Evolutionary conservation across 2,888 invertebrate species (phyloP), one percentile per base, ranked within the genome.

Genomic region (Crossocerus cetratus): DNA sequence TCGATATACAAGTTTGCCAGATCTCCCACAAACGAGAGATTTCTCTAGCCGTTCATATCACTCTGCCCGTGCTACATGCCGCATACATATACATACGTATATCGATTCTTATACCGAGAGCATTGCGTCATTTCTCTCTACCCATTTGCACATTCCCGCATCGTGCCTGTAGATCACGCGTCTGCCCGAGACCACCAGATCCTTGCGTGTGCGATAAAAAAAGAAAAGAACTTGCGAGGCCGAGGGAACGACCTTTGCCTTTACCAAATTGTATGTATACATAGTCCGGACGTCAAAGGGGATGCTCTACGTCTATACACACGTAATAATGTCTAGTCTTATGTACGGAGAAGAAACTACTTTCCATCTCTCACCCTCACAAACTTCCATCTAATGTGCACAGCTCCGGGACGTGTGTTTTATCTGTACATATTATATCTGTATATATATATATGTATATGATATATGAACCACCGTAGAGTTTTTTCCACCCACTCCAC

Each of bases 351-450:
- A 32, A 32, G 54, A 57, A 61, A 61, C 54, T 62, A 57, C 49
- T 61, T 76, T 49, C 21, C 76, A 59, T 72, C 62, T 77, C 14
- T 77, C 74, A 74, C 69, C 56, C 65, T 78, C 74, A 79, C 73
- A 77, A 81, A 81, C 77, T 81, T 81, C 77, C 81, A 70, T 81
- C 81, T 75, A 81, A 86, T 87, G 87, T 87, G 87, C 87, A 87
- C 87, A 86, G 87, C 86, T 87, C 79, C 76, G 67, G 84, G 78
- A 59, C 76, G 44, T 72, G 68, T 79, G 61, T 74, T 74, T 58
- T 66, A 69, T 65, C 64, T 65, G 57, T 49, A 80, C 56, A 54
- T 53, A 53, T 66, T 72, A 66, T 43, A 49, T 57, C 23, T 53
- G 21, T 57, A 79, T 71, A 49, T 64, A 18, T 53, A 65, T 69